Conservation (phyloP, 2,113 vertebrate genomes). For the Neopipo cinnamomea region DNA sequence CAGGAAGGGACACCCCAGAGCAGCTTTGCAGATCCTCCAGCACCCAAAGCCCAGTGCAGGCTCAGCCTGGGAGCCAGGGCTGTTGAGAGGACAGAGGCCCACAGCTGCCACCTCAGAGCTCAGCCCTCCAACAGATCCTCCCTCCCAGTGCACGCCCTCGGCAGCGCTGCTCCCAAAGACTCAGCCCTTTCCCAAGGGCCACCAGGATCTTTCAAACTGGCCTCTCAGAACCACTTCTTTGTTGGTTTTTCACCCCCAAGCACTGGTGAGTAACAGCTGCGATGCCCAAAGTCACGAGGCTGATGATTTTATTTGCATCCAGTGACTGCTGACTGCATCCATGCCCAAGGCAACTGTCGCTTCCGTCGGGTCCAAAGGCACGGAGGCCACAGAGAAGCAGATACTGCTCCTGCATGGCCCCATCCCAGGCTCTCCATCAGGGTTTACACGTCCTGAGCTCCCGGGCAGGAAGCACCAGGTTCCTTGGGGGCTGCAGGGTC, state of each 20-base stretch:
- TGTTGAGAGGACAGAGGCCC: accelerated
- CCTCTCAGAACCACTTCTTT: background rate
- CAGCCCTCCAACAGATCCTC: background rate
- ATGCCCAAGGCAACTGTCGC: background rate
- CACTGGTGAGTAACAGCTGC: background rate
- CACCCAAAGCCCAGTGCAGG: background rate
- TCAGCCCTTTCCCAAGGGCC: background rate
- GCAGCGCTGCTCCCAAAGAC: accelerated
- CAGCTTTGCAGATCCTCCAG: background rate
- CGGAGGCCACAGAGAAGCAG: background rate
- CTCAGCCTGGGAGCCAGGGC: background rate
- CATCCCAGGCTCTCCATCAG: background rate
- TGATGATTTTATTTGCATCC: background rate
- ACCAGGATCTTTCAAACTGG: background rate
- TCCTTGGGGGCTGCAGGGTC: background rate
- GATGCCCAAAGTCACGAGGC: background rate
- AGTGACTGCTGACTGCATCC: background rate
- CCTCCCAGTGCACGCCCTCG: accelerated
- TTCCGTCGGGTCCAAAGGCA: accelerated
- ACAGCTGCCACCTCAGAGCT: accelerated
- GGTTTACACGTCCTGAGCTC: background rate
- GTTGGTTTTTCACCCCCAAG: background rate
- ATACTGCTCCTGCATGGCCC: background rate
- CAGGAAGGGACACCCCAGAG: background rate
- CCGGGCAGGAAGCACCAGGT: background rate